phyloP scores from a whole-genome alignment of 2,797 vertebrate genomes.

The Masticophis lateralis region DNA sequence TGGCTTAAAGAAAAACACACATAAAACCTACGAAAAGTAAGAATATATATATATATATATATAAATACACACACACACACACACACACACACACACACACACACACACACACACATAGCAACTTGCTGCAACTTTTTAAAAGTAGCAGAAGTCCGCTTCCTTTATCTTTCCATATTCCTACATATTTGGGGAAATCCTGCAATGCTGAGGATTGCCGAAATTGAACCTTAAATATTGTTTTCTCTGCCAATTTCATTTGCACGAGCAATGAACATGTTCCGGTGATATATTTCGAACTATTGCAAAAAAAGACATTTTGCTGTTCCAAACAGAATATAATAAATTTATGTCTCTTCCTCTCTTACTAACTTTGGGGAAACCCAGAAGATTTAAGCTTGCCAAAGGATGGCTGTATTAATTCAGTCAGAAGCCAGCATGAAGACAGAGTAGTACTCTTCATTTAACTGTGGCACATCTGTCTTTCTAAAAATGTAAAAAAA shows the following conservation, averaged over 20 bases:
- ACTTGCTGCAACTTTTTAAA: constrained; percentile 18
- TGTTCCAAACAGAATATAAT: background rate
- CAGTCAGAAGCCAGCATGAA: background rate
- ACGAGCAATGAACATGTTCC: background rate
- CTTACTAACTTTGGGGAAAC: background rate
- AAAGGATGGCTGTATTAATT: background rate
- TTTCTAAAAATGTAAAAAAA: background rate
- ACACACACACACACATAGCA: background rate
- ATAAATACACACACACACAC: too few relatives aligned
- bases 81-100: too few relatives aligned
- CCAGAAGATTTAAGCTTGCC: background rate
- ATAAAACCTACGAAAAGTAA: too few relatives aligned
- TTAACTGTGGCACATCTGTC: background rate
- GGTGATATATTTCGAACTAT: background rate
- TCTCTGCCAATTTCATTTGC: background rate
- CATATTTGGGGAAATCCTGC: background rate
- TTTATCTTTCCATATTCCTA: background rate
- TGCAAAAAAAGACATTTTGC: background rate
- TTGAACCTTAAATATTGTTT: background rate
- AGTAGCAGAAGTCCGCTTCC: background rate
- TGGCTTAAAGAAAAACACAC: too few relatives aligned
- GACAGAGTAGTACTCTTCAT: background rate
- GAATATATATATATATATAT: too few relatives aligned
- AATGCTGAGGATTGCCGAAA: constrained; percentile 4
- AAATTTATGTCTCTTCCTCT: background rate